Evolutionary conservation across 2,113 vertebrate genomes (phyloP).

Genomic region (Damaliscus lunatus): DNA sequence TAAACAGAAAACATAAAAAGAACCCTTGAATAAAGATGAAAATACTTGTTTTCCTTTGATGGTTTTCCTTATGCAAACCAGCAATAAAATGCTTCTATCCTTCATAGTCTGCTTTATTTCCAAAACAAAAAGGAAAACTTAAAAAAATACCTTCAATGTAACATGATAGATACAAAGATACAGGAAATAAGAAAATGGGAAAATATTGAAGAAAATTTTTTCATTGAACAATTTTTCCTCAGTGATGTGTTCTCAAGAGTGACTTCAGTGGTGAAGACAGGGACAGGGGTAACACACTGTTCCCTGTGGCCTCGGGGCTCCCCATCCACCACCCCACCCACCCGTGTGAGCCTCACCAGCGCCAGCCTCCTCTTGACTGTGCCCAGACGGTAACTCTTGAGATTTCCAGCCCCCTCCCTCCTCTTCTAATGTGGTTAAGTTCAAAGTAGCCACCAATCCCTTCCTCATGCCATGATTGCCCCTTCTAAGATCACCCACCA

Average conservation of each 20-base stretch:
- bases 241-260: too few species aligned
- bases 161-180: not conserved
- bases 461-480: not conserved
- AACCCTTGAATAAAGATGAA: not conserved
- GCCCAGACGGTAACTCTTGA: fast-evolving
- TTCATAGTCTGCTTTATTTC: not conserved
- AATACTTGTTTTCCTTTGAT: not conserved
- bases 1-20: not conserved
- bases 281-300: too few species aligned
- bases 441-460: not conserved
- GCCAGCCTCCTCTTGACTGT: not conserved
- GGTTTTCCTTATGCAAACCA: not conserved
- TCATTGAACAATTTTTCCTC: not conserved
- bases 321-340: not conserved
- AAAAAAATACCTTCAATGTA: not conserved
- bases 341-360: fast-evolving
- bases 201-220: not conserved
- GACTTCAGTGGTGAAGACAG: too few species aligned
- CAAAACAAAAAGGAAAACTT: not conserved
- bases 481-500: not conserved
- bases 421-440: not conserved
- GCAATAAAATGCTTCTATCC: not conserved
- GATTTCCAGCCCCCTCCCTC: not conserved
- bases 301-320: not conserved
- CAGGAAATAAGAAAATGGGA: not conserved